Evolutionary conservation across 2,113 vertebrate species (phyloP).

Genomic region (Labrus mixtus): DNA sequence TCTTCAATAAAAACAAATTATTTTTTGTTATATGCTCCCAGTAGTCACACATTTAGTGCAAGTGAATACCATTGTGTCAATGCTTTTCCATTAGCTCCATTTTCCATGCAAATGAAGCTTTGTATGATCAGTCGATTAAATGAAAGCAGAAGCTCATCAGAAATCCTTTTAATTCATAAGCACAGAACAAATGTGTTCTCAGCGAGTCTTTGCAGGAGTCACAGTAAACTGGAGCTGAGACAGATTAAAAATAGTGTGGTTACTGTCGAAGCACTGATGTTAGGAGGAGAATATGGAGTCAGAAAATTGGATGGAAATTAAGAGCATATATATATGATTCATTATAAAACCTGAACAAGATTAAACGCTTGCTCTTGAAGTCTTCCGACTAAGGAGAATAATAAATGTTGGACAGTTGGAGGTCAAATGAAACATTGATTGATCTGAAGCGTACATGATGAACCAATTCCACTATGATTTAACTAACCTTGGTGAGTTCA

Average conservation of each 20-base stretch:
- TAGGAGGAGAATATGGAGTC: not conserved
- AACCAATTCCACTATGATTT: slow-evolving; percentile 28
- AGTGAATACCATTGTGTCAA: too few relatives aligned
- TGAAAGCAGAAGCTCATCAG: slow-evolving; percentile 1
- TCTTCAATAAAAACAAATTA: not conserved
- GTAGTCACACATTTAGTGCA: not conserved
- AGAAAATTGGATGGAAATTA: slow-evolving; percentile 49
- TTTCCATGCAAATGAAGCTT: slow-evolving; percentile 8
- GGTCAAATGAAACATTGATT: slow-evolving; percentile 53
- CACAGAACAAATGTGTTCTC: slow-evolving; percentile 8
- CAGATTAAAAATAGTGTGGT: slow-evolving; percentile 27
- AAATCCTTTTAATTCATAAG: not conserved
- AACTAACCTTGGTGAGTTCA: slow-evolving; percentile 26
- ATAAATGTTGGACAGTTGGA: slow-evolving; percentile 45
- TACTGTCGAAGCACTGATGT: slow-evolving; percentile 9
- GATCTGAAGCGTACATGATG: slow-evolving; percentile 28
- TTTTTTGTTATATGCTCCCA: not conserved
- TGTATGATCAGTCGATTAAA: slow-evolving; percentile 35
- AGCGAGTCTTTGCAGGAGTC: slow-evolving; percentile 8
- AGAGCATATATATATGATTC: slow-evolving; percentile 47
- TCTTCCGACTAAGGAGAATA: slow-evolving; percentile 30
- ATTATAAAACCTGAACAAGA: slow-evolving; percentile 50
- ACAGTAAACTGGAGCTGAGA: not conserved
- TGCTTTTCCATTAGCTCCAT: too few relatives aligned
- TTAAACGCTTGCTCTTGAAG: slow-evolving; percentile 41